These are phyloP conservation scores for Gobio occitaniae DNA, from an alignment of 2,797 vertebrate species.

Conservation along the genomic window DNA sequence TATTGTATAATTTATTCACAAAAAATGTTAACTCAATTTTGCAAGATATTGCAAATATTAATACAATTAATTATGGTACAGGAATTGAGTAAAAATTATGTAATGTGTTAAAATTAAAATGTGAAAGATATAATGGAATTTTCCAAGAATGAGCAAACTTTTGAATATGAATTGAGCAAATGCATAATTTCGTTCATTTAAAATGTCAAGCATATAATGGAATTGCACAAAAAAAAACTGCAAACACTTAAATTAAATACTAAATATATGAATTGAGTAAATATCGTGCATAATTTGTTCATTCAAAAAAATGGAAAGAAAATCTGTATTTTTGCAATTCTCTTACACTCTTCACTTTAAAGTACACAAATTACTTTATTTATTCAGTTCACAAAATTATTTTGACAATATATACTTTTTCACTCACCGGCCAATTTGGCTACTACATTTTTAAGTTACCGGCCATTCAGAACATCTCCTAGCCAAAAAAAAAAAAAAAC, in stretches of 20 bases:
- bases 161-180: not conserved
- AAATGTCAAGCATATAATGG: not conserved
- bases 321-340: not conserved
- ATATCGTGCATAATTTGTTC: not conserved
- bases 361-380: not conserved
- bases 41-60: not conserved
- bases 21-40: not conserved
- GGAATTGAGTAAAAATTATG: not conserved
- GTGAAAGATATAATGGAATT: not conserved
- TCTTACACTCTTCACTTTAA: not conserved
- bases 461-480: too few relatives aligned
- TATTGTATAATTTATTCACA: not conserved
- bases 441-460: too few relatives aligned
- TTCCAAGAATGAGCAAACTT: not conserved
- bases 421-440: too few relatives aligned
- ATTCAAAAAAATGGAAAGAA: not conserved
- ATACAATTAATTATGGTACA: not conserved
- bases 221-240: too few relatives aligned
- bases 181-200: not conserved
- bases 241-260: not conserved
- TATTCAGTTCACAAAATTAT: not conserved
- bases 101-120: not conserved
- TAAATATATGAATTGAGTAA: not conserved
- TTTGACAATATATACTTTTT: not conserved
- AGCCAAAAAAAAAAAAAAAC: too few relatives aligned